These are phyloP conservation scores for Romanomermis culicivorax DNA, from an alignment of 2,888 invertebrate genomes.

Conservation along the genomic window DNA sequence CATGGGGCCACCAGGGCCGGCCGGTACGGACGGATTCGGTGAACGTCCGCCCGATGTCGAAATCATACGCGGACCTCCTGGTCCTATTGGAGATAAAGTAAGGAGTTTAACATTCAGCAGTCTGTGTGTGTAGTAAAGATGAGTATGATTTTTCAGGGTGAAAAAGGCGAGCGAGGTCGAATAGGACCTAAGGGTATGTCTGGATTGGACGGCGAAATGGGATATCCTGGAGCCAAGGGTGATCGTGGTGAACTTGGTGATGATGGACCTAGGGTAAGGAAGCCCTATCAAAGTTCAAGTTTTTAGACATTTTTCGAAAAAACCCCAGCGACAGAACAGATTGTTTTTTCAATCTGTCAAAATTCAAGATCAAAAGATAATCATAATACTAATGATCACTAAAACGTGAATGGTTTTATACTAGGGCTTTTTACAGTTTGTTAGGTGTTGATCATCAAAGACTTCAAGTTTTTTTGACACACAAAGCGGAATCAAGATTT, in stretches of 20 bases:
- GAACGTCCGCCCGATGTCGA: constrained; percentile 11
- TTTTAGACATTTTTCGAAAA: too few relatives aligned
- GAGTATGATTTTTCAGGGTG: constrained; percentile 12
- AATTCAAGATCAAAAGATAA: too few relatives aligned
- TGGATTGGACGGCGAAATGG: constrained; percentile 16
- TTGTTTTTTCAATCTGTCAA: too few relatives aligned
- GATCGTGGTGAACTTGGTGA: background rate
- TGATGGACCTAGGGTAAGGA: background rate
- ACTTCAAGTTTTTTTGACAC: too few relatives aligned
- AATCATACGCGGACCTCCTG: constrained; percentile 8
- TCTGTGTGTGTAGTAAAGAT: too few relatives aligned
- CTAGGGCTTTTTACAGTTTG: too few relatives aligned
- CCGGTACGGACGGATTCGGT: constrained; percentile 7
- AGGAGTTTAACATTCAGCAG: background rate
- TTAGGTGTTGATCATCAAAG: too few relatives aligned
- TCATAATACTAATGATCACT: too few relatives aligned
- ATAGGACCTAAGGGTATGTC: constrained; percentile 9
- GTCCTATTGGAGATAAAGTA: constrained; percentile 4
- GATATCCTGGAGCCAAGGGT: constrained; percentile 12
- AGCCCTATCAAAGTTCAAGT: too few relatives aligned
- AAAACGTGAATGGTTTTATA: too few relatives aligned
- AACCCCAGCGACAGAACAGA: too few relatives aligned
- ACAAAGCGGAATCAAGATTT: too few relatives aligned
- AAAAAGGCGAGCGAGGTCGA: constrained; percentile 13
- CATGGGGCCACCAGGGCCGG: constrained; percentile 9